Evolutionary conservation across 2,797 vertebrate genomes (phyloP), one percentile per base, ranked within the genome.

Genomic region (Oceanodroma leucorhoa): DNA sequence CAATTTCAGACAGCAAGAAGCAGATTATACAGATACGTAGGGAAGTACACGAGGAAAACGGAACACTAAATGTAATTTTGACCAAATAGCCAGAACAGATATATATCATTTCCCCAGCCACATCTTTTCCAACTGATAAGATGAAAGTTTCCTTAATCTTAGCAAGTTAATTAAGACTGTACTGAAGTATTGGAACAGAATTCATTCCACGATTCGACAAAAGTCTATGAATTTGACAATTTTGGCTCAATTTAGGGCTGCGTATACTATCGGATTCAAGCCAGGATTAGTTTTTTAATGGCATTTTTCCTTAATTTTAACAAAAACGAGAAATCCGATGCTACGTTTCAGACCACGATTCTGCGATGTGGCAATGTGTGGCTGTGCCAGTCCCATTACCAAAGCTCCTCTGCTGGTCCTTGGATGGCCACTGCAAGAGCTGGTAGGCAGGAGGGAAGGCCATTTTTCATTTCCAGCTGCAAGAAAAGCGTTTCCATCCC

Each of bases 311-410:
- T 87, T 51, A 34, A 57, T 61, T 22, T 83, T 41, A 80, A 41
- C 12, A 38, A 50, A 75, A 60, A 12, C 0, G 1, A 62, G 40
- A 6, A 61, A 72, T 23, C 2, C 3, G 2, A 11, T 6, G 48
- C 19, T 41, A 23, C 24, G 30, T 51, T 62, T 76, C 67, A 76
- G 73, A 32, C 18, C 17, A 17, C 9, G 2, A 5, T 23, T 48
- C 55, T 51, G 58, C 20, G 3, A 27, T 30, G 48, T 70, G 50
- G 53, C 75, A 53, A 45, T 1, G 1, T 1, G 3, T 32, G 50
- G 23, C 72, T 6, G 55, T 77, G 66, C 61, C 87, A 72, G 58
- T 38, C 57, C 57, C 65, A 65, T 27, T 57, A 60, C 55, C 9
- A 2, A 46, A 62, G 46, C 84, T 84, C 65, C 66, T 92, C 85